Conservation (phyloP, 1,140 invertebrate genomes). For the Acromyrmex heyeri region DNA sequence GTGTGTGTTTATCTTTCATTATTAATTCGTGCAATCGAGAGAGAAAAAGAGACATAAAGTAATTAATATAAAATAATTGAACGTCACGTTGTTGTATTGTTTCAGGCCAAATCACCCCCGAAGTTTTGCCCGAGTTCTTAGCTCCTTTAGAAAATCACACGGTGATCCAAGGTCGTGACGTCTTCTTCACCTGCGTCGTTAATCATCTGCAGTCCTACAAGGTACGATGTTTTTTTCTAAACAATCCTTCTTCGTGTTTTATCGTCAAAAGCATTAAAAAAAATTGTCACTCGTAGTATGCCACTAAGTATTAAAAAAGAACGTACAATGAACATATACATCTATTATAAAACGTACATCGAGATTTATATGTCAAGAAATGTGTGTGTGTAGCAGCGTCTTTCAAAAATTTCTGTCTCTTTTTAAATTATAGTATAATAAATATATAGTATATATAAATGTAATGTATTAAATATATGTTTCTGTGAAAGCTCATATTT, state of each 20-base stretch:
- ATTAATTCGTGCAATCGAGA: not conserved
- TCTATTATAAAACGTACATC: not conserved
- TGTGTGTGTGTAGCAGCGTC: not conserved
- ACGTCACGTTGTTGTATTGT: conserved; percentile 32
- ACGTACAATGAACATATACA: not conserved
- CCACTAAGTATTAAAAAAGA: not conserved
- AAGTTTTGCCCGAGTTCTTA: conserved; percentile 92
- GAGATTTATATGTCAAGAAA: not conserved
- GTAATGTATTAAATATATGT: not conserved
- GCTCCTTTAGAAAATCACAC: conserved; percentile 95
- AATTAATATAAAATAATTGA: not conserved
- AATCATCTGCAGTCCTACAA: conserved; percentile 94
- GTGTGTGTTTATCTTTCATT: not conserved
- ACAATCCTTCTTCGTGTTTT: not conserved
- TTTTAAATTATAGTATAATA: not conserved
- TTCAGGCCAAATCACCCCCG: conserved; percentile 85
- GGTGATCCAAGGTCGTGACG: conserved; percentile 94
- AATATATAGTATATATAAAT: conserved; percentile 3
- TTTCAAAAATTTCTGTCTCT: not conserved
- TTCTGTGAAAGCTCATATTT: not conserved
- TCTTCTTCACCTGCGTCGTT: conserved; percentile 95
- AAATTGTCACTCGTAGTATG: not conserved
- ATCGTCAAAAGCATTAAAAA: not conserved
- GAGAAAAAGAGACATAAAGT: not conserved
- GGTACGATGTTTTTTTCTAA: conserved; percentile 86